Percentiles rank a stretch among this genome's conserved stretches.
Conservation (phyloP, 2,888 invertebrate genomes). For the Cyclophora albipunctata region DNA sequence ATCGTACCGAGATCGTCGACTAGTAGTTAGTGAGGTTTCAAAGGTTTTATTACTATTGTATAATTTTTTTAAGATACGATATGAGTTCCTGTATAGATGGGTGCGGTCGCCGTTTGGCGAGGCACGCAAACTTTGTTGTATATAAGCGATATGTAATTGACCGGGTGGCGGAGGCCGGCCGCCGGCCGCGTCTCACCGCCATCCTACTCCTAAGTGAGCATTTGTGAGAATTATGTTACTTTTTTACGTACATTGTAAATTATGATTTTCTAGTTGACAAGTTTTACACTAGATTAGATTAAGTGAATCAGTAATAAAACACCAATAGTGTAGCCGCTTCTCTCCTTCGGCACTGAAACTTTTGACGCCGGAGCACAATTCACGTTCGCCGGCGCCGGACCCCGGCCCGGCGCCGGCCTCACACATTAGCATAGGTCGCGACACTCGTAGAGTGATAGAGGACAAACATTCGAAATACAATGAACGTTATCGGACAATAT, state of each 20-base stretch:
- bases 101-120: constrained; percentile 48
- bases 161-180: constrained; percentile 34
- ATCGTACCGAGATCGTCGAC: constrained; percentile 69
- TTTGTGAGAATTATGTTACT: constrained; percentile 73
- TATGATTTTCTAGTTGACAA: constrained; percentile 69
- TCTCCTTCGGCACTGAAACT: constrained; percentile 67
- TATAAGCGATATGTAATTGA: constrained; percentile 59
- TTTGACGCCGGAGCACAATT: constrained; percentile 63
- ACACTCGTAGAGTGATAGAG: constrained; percentile 71
- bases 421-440: constrained; percentile 65
- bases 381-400: constrained; percentile 25
- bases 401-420: constrained; percentile 21
- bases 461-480: constrained; percentile 61
- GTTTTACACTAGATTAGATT: constrained; percentile 74
- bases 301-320: constrained; percentile 73
- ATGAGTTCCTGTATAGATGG: constrained; percentile 74
- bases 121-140: constrained; percentile 63
- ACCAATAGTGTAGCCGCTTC: constrained; percentile 76
- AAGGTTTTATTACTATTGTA: constrained; percentile 75
- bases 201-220: constrained; percentile 70
- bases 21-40: constrained; percentile 75
- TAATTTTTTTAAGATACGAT: constrained; percentile 73
- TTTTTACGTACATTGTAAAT: constrained; percentile 66
- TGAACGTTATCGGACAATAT: constrained; percentile 73
- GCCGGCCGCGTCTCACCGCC: constrained; percentile 10